These are phyloP conservation scores for Siphlonurus alternatus DNA, from an alignment of 2,888 invertebrate genomes.

Conservation along the genomic window DNA sequence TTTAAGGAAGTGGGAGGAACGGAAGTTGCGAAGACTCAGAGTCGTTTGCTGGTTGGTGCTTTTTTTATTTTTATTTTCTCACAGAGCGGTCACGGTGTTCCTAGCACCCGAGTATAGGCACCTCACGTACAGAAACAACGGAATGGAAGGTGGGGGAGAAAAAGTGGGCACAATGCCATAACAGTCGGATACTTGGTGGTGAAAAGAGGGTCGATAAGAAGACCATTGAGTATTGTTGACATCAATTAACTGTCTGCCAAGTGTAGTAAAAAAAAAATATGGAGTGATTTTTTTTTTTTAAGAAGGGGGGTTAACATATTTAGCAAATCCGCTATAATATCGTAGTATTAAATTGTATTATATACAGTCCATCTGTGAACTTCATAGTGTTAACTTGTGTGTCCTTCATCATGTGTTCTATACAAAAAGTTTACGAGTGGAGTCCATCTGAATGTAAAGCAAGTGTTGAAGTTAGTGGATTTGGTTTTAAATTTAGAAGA, in stretches of 20 bases:
- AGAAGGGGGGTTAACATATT: neutral
- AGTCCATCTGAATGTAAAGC: slow-evolving; percentile 12
- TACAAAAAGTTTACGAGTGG: slow-evolving; percentile 14
- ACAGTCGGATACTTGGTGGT: neutral
- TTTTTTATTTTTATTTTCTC: no score
- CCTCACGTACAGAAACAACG: no score
- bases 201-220: neutral
- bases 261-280: no score
- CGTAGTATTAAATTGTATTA: neutral
- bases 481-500: slow-evolving; percentile 17
- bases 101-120: no score
- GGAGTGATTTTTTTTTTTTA: neutral
- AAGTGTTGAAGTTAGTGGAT: slow-evolving; percentile 14
- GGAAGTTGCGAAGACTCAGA: no score
- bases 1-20: neutral
- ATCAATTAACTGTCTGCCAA: no score
- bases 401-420: neutral
- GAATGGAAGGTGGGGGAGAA: neutral
- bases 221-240: neutral
- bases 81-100: no score
- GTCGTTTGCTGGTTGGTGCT: no score
- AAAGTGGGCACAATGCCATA: neutral
- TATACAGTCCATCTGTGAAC: neutral
- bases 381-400: neutral
- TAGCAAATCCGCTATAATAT: neutral